A percentile compares a stretch with the other conserved stretches of the same genome.
Conservation (phyloP, 1,140 invertebrate genomes). For the Temnothorax longispinosus region DNA sequence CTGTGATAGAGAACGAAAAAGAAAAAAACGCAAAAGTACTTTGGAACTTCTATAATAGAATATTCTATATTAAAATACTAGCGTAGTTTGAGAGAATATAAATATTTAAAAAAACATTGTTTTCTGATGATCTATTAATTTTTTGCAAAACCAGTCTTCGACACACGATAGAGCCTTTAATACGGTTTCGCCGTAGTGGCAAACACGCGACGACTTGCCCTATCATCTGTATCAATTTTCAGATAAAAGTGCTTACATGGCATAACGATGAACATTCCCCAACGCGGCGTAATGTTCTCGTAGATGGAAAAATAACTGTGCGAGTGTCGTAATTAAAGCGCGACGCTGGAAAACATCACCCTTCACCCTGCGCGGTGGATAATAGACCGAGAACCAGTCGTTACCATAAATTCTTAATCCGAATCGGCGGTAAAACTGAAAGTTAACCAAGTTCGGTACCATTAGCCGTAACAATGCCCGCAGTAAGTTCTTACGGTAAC, state of each 20-base stretch:
- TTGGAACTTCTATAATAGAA: background rate
- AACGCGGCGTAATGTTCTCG: background rate
- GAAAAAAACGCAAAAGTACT: background rate
- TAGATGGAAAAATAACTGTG: slow-evolving; percentile 60
- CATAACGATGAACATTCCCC: slow-evolving; percentile 15
- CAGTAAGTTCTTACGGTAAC: slow-evolving; percentile 85
- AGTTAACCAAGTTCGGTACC: slow-evolving; percentile 84
- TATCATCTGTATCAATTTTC: slow-evolving; percentile 30
- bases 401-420: slow-evolving; percentile 86
- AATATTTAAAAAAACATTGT: background rate
- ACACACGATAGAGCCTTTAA: background rate
- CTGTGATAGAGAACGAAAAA: background rate
- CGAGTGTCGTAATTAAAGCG: slow-evolving; percentile 66
- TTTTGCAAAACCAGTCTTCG: background rate
- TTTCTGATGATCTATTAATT: background rate
- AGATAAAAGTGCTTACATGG: slow-evolving; percentile 37
- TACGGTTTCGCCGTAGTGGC: background rate
- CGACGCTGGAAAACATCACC: slow-evolving; percentile 56
- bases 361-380: slow-evolving; percentile 49
- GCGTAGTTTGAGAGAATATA: background rate
- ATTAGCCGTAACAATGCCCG: slow-evolving; percentile 85
- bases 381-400: slow-evolving; percentile 76
- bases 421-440: slow-evolving; percentile 86
- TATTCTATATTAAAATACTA: background rate
- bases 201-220: background rate